Base-by-base conservation (phyloP, 1,140 invertebrate genomes). In the Geopemphigus sp. region DNA sequence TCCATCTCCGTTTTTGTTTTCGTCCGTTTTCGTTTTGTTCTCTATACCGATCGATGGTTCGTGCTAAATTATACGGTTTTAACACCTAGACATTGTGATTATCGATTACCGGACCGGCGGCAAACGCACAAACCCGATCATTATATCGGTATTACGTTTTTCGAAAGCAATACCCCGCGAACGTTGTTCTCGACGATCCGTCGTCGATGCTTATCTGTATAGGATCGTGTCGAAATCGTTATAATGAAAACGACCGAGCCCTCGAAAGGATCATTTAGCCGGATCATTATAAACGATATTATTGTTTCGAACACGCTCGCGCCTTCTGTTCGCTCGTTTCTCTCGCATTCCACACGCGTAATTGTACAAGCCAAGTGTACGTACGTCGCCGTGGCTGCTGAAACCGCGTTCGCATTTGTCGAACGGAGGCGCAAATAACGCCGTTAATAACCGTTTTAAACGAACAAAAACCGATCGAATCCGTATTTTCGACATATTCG, bases 71-170 rank as follows among this genome's bases (percentile, higher is more conserved):
- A 78, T 61, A 78, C 74, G 2, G 32, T 26, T 19, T 63, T 78
- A 78, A 78, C 74, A 50, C 74, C 57, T 78, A 39, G 74, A 29
- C 74, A 50, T 50, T 78, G 45, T 78, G 32, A 78, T 78, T 19
- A 78, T 78, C 57, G 56, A 78, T 59, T 45, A 63, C 17, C 39
- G 24, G 19, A 59, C 53, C n/a, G 26, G 29, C 19, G n/a, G 6
- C n/a, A 4, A 50, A 19, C 15, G 68, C 6, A 4, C 45, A 19
- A 47, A 78, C 74, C 74, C 74, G 56, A 78, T 78, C 57, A 78
- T 78, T 78, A 63, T 22, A 73, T 56, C 53, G 54, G 0, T 47
- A n/a, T n/a, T n/a, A 68, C n/a, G 45, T 68, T 68, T 50, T 68
- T 50, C 6, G 22, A 47, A 50, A 15, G 45, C 45, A 45, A 68